phyloP scores from a whole-genome alignment of 2,888 invertebrate genomes.

The Iphiclides podalirius region DNA sequence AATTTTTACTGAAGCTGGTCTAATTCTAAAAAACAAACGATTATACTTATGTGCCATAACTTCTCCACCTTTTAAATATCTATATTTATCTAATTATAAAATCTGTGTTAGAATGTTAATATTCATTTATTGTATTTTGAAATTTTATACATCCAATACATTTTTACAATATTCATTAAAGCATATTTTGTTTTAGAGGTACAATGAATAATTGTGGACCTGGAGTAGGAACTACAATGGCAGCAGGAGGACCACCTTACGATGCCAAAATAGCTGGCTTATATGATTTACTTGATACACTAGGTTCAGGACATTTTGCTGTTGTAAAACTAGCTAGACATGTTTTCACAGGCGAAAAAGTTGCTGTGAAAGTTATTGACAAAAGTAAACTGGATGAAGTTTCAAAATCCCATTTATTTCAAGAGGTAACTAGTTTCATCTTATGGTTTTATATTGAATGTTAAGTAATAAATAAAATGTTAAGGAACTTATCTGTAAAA shows the following conservation, averaged over 20 bases:
- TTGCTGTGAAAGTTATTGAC: slow-evolving; percentile 98
- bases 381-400: slow-evolving; percentile 98
- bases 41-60: slow-evolving; percentile 1
- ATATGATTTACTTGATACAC: slow-evolving; percentile 97
- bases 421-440: slow-evolving; percentile 93
- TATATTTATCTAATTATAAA: slow-evolving; percentile 16
- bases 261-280: slow-evolving; percentile 96
- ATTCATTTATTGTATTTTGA: neutral
- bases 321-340: slow-evolving; percentile 98
- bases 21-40: neutral
- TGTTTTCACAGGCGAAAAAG: slow-evolving; percentile 99
- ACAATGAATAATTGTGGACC: slow-evolving; percentile 63
- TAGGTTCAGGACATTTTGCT: slow-evolving; percentile 99
- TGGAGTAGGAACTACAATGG: slow-evolving; percentile 49
- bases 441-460: neutral
- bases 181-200: slow-evolving; percentile 20
- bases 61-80: slow-evolving; percentile 14
- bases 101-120: neutral
- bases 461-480: neutral
- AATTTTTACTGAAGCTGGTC: too few relatives aligned
- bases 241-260: slow-evolving; percentile 76
- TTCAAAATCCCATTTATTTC: slow-evolving; percentile 96
- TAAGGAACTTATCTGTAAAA: too few relatives aligned
- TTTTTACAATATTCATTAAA: slow-evolving; percentile 1
- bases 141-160: slow-evolving; percentile 1